These are phyloP conservation scores for Panulirus ornatus DNA, from an alignment of 1,140 invertebrate genomes.

Conservation along the genomic window DNA sequence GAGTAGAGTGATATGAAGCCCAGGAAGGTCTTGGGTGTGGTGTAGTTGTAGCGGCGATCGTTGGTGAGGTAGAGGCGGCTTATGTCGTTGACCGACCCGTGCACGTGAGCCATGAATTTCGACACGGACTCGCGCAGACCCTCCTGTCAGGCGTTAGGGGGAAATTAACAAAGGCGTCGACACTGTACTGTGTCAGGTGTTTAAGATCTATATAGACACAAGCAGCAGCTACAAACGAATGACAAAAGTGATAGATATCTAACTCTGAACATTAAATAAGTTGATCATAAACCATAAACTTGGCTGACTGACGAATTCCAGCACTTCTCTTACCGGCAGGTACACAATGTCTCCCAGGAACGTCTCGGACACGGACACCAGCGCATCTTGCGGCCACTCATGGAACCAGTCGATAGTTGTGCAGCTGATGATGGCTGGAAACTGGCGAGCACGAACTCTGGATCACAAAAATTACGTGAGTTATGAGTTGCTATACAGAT, in stretches of 20 bases:
- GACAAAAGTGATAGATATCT: neutral
- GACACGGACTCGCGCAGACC: slow-evolving; percentile 87
- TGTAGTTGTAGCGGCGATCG: slow-evolving; percentile 96
- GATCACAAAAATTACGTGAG: neutral
- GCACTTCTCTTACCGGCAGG: slow-evolving; percentile 83
- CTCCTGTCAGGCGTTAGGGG: too few relatives aligned
- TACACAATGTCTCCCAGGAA: slow-evolving; percentile 91
- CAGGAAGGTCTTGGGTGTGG: slow-evolving; percentile 97
- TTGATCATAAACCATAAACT: too few relatives aligned
- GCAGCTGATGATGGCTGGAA: slow-evolving; percentile 96
- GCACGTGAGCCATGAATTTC: slow-evolving; percentile 95
- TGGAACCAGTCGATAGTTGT: slow-evolving; percentile 98
- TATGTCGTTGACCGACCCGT: slow-evolving; percentile 94
- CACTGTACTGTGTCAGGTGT: too few relatives aligned
- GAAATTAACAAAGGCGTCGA: too few relatives aligned
- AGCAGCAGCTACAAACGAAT: neutral
- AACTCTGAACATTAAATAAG: too few relatives aligned
- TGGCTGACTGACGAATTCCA: neutral
- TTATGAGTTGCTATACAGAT: too few relatives aligned
- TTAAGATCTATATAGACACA: neutral
- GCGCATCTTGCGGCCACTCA: slow-evolving; percentile 97
- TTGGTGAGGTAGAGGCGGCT: slow-evolving; percentile 89
- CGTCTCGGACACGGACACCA: slow-evolving; percentile 93
- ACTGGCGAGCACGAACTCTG: slow-evolving; percentile 94
- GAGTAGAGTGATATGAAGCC: slow-evolving; percentile 96